phyloP scores from a whole-genome alignment of 2,113 vertebrate species.

The Daubentonia madagascariensis region DNA sequence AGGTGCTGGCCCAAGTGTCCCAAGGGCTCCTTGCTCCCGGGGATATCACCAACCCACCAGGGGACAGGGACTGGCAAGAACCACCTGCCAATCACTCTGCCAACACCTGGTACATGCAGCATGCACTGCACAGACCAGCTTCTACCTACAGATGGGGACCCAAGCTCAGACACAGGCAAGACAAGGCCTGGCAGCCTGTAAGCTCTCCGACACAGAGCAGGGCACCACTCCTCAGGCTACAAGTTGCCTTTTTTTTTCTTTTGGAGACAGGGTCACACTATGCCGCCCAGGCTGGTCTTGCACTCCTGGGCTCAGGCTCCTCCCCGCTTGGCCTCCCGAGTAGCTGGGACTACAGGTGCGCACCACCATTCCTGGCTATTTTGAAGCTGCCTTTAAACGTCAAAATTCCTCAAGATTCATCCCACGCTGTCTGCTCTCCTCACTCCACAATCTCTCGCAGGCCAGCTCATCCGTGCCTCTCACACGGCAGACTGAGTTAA shows the following conservation, averaged over 20 bases:
- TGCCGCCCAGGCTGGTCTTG: no score
- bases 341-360: no score
- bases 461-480: no score
- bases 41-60: fast-evolving
- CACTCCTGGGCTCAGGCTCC: no score
- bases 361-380: no score
- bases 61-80: background rate
- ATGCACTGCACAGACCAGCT: background rate
- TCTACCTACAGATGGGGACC: background rate
- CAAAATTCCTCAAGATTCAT: background rate
- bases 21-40: background rate
- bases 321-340: no score
- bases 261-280: no score
- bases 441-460: background rate
- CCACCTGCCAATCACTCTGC: no score
- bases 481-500: background rate
- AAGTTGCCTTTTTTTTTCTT: no score
- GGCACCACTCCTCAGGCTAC: background rate
- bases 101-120: no score
- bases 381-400: background rate
- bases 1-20: fast-evolving
- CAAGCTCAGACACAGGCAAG: background rate
- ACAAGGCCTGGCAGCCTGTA: background rate
- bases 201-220: fast-evolving
- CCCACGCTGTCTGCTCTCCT: background rate